Evolutionary conservation across 2,797 vertebrate species (phyloP).

Genomic region (Orientallactaga sibirica): DNA sequence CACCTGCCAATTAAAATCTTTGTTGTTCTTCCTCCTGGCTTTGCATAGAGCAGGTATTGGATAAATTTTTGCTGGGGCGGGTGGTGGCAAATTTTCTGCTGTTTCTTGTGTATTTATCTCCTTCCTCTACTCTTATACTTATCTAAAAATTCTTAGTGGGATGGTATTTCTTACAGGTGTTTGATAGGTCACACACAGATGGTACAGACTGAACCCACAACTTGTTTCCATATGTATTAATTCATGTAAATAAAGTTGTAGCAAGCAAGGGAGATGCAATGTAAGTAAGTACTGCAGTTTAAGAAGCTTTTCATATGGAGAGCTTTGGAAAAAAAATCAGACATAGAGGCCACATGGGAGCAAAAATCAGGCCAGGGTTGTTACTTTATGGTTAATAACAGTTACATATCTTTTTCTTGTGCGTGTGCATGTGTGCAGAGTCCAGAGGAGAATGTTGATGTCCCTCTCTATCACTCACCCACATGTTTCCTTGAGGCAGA

Average conservation of each 20-base stretch:
- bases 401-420: background rate
- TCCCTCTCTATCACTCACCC: too few species aligned
- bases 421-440: too few species aligned
- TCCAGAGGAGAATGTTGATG: too few species aligned
- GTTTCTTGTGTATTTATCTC: background rate
- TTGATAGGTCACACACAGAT: background rate
- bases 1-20: background rate
- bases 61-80: background rate
- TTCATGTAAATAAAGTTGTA: background rate
- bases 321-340: slow-evolving; percentile 1
- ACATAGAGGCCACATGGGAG: background rate
- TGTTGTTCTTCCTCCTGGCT: background rate
- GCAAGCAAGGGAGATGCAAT: background rate
- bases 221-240: background rate
- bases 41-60: background rate
- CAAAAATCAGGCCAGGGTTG: background rate
- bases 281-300: background rate
- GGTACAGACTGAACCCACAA: background rate
- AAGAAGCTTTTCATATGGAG: background rate
- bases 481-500: too few species aligned
- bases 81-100: background rate
- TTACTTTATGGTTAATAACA: background rate
- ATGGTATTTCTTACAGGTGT: background rate
- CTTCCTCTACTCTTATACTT: background rate
- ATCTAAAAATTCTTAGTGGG: background rate